Percentiles rank a stretch among this genome's conserved stretches.
phyloP scores from a whole-genome alignment of 2,888 invertebrate species.

The Ectemnius continuus region DNA sequence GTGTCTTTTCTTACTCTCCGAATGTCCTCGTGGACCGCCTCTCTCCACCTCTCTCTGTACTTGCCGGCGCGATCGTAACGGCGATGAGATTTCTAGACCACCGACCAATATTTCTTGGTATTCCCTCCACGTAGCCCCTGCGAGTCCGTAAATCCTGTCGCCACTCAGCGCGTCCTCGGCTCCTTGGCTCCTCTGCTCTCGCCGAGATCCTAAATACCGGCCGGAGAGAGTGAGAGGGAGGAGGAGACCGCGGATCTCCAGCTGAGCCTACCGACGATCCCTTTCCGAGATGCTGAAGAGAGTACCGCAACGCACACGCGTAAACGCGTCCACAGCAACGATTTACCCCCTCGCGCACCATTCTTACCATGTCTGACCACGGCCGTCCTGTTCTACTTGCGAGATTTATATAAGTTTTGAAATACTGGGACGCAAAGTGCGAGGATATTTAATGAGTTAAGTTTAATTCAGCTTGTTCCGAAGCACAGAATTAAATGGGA shows the following conservation, averaged over 20 bases:
- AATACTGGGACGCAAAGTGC: too few species aligned
- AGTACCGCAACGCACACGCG: constrained; percentile 37
- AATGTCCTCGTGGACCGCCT: neutral
- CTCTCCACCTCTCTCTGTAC: neutral
- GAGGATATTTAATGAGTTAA: too few species aligned
- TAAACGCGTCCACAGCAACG: constrained; percentile 26
- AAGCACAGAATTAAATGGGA: too few species aligned
- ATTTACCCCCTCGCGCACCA: constrained; percentile 9
- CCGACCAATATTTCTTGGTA: constrained; percentile 51
- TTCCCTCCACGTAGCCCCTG: constrained; percentile 43
- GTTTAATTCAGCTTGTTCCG: too few species aligned
- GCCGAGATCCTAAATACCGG: constrained; percentile 68
- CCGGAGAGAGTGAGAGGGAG: constrained; percentile 46
- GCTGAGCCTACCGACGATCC: constrained; percentile 64
- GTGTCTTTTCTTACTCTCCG: neutral
- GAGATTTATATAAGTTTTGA: too few species aligned
- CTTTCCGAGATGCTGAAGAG: constrained; percentile 48
- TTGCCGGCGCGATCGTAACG: constrained; percentile 30
- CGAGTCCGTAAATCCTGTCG: constrained; percentile 65
- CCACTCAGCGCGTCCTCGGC: constrained; percentile 58
- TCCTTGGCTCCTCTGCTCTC: constrained; percentile 38
- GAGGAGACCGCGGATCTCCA: constrained; percentile 64
- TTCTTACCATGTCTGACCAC: neutral
- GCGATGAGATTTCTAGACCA: constrained; percentile 53
- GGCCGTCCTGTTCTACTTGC: too few species aligned